Evolutionary conservation across 2,888 invertebrate genomes (phyloP).

Genomic region (Ectropis crepuscularia): DNA sequence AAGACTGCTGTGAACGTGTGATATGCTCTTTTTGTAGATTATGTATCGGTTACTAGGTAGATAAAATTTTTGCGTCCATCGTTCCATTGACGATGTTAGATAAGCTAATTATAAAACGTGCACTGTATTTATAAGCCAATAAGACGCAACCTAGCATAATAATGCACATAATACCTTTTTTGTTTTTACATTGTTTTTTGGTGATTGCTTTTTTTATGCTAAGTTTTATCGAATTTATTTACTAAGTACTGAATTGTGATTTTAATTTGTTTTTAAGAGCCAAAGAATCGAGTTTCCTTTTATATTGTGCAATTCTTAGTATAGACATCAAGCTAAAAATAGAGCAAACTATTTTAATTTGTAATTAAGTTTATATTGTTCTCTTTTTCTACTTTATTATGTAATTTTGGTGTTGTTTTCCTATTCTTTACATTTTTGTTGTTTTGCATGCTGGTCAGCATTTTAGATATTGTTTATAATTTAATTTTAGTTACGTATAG

Average conservation of each 20-base stretch:
- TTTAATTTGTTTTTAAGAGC: slow-evolving; percentile 72
- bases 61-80: slow-evolving; percentile 58
- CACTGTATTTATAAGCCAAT: slow-evolving; percentile 39
- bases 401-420: slow-evolving; percentile 53
- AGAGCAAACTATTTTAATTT: slow-evolving; percentile 56
- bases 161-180: slow-evolving; percentile 56
- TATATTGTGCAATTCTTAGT: slow-evolving; percentile 72
- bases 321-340: slow-evolving; percentile 53
- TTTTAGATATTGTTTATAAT: slow-evolving; percentile 41
- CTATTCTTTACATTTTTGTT: slow-evolving; percentile 51
- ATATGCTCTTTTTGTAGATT: slow-evolving; percentile 68
- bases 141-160: slow-evolving; percentile 50
- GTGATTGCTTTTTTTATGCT: slow-evolving; percentile 56
- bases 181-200: slow-evolving; percentile 51
- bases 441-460: slow-evolving; percentile 70
- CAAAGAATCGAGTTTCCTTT: slow-evolving; percentile 76
- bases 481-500: slow-evolving; percentile 35
- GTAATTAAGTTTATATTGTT: slow-evolving; percentile 62
- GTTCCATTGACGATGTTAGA: slow-evolving; percentile 47
- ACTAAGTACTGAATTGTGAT: slow-evolving; percentile 64
- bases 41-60: slow-evolving; percentile 54
- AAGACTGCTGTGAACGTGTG: slow-evolving; percentile 75
- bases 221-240: slow-evolving; percentile 68
- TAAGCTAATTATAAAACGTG: slow-evolving; percentile 41
- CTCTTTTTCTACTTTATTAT: slow-evolving; percentile 47